Base-by-base conservation (phyloP, 1,140 invertebrate genomes). In the Episyrphus balteatus region DNA sequence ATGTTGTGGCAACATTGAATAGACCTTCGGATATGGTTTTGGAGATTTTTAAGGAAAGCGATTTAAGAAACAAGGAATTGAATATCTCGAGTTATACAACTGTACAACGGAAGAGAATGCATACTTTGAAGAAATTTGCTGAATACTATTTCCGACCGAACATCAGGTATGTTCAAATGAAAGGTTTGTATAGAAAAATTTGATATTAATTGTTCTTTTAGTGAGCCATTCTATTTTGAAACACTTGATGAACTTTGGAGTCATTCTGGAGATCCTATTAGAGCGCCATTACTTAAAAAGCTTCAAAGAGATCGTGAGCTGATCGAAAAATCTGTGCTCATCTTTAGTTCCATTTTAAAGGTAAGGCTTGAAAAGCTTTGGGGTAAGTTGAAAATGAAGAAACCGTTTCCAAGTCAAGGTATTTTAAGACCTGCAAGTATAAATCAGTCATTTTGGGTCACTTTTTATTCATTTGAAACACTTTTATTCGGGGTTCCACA, bases 201-300 rank as follows among this genome's bases (percentile, higher is more conserved):
- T 5, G 8, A 26, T 26, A 26, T 26, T 26, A 5, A 8, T 26
- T 43, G 8, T 21, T 32, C 10, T 32, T 33, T 33, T 32, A 33
- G 13, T 14, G 9, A 48, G 38, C 52, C 34, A 5, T 36, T 12
- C 11, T 36, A 36, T 36, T 36, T n/a, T 3, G 34, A 36, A 12
- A 36, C 3, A 2, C 39, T 49, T 26, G 80, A 86, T 44, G 81
- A 87, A 55, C 69, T 93, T 14, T 92, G 87, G 87, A 75, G 77
- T 48, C 86, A 93, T 64, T 83, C 84, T 1, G 75, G 88, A 39
- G 86, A 92, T 52, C 88, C 88, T 1, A 70, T 97, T 5, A 83
- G 85, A 58, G 80, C 84, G 54, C 91, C 92, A 1, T 69, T 95
- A n/a, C 70, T 96, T 10, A 84, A 86, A 58, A 88, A 89, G 65